A percentile compares a stretch with the other conserved stretches of the same genome.
Evolutionary conservation across 2,113 vertebrate genomes (phyloP).

Genomic region (Pongo abelii): DNA sequence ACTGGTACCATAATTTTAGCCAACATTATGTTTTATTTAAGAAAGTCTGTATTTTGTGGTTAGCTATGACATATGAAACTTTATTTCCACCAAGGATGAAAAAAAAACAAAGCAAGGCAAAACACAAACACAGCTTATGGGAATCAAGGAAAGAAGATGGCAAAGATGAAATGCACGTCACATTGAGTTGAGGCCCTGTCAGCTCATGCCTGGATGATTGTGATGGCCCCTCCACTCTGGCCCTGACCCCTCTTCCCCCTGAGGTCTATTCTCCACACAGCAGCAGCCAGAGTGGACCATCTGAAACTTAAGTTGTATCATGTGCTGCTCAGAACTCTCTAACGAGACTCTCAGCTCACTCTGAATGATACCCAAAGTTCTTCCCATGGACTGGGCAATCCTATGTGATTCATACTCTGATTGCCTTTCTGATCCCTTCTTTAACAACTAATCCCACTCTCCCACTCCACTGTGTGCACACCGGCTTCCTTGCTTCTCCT

Average conservation of each 20-base stretch:
- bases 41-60: not conserved
- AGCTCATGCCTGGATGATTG: not conserved
- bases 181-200: not conserved
- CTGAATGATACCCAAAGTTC: too few relatives aligned
- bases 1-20: not conserved
- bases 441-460: accelerated
- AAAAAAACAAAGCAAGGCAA: not conserved
- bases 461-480: too few relatives aligned
- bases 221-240: not conserved
- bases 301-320: not conserved
- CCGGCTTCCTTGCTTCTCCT: not conserved
- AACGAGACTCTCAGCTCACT: not conserved
- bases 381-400: not conserved
- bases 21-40: slow-evolving; percentile 1
- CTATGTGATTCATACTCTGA: accelerated
- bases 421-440: not conserved
- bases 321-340: not conserved
- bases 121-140: not conserved
- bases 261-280: not conserved
- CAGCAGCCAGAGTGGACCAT: not conserved
- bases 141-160: not conserved
- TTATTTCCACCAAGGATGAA: not conserved
- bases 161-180: not conserved
- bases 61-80: not conserved
- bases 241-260: too few relatives aligned